These are phyloP conservation scores for Zaprionus gabonicus DNA, from an alignment of 1,140 invertebrate species.

Conservation along the genomic window DNA sequence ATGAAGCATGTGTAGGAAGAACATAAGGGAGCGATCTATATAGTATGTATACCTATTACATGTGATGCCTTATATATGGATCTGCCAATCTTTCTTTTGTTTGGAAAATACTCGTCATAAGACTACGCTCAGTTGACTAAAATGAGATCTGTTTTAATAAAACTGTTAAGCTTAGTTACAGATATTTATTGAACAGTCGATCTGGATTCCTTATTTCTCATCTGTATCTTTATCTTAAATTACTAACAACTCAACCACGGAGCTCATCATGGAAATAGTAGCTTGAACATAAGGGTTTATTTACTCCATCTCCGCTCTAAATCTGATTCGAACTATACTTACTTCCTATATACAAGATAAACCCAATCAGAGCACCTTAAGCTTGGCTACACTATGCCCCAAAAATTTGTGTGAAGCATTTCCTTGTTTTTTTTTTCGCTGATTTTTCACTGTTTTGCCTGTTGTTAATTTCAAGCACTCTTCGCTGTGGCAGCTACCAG, in stretches of 20 bases:
- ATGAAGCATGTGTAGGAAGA: neutral
- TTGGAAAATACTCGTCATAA: no score
- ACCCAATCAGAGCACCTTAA: neutral
- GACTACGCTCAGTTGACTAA: no score
- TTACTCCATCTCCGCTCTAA: neutral
- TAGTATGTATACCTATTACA: neutral
- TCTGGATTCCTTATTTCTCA: no score
- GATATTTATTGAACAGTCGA: no score
- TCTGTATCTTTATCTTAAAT: no score
- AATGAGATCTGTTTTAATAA: no score
- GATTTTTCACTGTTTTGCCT: constrained; percentile 14
- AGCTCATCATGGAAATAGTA: neutral
- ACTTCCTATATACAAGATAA: neutral
- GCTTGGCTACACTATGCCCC: neutral
- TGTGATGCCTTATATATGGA: neutral
- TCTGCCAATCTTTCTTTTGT: no score
- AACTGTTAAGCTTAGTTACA: no score
- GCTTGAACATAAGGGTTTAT: neutral
- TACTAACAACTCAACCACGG: no score
- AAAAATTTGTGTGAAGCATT: constrained; percentile 11
- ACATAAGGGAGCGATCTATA: neutral
- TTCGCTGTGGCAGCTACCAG: constrained; percentile 48
- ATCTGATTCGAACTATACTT: neutral
- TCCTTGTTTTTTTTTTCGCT: constrained; percentile 23
- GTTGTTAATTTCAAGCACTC: constrained; percentile 60